Percentiles rank a stretch among this genome's conserved stretches.
Evolutionary conservation across 2,797 vertebrate genomes (phyloP).

Genomic region (Hydrolagus colliei): DNA sequence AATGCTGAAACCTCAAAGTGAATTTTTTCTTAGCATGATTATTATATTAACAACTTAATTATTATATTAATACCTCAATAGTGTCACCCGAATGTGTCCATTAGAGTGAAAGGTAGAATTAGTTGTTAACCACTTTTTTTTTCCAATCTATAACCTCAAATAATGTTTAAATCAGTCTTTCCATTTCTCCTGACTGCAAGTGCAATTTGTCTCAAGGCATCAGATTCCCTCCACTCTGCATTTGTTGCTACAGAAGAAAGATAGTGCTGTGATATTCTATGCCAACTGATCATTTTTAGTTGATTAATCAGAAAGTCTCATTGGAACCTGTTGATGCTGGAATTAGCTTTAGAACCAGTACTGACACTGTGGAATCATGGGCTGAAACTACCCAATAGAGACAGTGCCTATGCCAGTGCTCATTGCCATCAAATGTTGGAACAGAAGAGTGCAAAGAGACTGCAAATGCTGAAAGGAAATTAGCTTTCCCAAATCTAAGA

Average conservation of each 20-base stretch:
- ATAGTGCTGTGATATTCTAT: not conserved
- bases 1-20: not conserved
- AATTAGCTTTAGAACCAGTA: not conserved
- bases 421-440: not conserved
- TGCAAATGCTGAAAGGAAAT: not conserved
- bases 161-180: constrained; percentile 12
- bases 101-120: constrained; percentile 6
- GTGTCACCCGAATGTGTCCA: not conserved
- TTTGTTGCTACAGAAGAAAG: not conserved
- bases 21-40: not conserved
- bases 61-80: too few species aligned
- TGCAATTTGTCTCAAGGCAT: constrained; percentile 14
- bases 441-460: not conserved
- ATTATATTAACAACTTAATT: too few species aligned
- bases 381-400: too few species aligned
- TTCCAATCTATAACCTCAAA: not conserved
- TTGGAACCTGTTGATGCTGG: not conserved
- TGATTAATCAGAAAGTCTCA: not conserved
- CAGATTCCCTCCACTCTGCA: not conserved
- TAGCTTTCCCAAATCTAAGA: not conserved
- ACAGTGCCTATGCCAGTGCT: not conserved
- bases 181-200: not conserved
- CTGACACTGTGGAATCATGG: not conserved
- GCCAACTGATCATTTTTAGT: constrained; percentile 6
- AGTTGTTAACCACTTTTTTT: not conserved